These are phyloP conservation scores for Lepidotrigona ventralis DNA, from an alignment of 1,140 invertebrate species.

Conservation along the genomic window DNA sequence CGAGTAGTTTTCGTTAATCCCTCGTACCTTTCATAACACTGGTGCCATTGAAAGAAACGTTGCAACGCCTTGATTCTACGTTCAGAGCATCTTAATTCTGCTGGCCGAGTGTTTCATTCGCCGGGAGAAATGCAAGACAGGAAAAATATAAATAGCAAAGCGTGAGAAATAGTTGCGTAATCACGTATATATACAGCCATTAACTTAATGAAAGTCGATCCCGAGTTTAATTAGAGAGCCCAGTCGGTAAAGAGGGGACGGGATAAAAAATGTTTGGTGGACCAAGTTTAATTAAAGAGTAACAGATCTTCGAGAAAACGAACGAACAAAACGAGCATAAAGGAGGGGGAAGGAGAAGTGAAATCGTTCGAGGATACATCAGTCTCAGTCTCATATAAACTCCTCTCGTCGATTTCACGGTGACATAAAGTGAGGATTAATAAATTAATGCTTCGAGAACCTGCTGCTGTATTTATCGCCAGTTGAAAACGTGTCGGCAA, in stretches of 20 bases:
- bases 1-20: constrained; percentile 3
- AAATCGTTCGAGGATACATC: neutral
- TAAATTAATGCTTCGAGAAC: neutral
- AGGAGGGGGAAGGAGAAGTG: neutral
- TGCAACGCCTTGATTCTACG: neutral
- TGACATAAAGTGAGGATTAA: constrained; percentile 5
- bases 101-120: too few species aligned
- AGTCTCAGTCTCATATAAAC: neutral
- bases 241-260: neutral
- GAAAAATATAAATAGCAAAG: too few species aligned
- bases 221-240: constrained; percentile 33
- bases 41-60: too few species aligned
- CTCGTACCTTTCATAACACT: constrained; percentile 4
- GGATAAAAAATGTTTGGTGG: constrained; percentile 15
- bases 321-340: neutral
- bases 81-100: too few species aligned
- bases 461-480: neutral
- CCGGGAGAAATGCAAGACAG: too few species aligned
- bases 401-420: neutral
- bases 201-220: constrained; percentile 35
- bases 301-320: neutral
- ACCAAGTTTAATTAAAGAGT: constrained; percentile 34
- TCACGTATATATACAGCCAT: constrained; percentile 19
- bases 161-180: too few species aligned
- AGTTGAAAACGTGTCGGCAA: too few species aligned